These are phyloP conservation scores for Chydorus sphaericus DNA, from an alignment of 2,888 invertebrate genomes.

Conservation along the genomic window DNA sequence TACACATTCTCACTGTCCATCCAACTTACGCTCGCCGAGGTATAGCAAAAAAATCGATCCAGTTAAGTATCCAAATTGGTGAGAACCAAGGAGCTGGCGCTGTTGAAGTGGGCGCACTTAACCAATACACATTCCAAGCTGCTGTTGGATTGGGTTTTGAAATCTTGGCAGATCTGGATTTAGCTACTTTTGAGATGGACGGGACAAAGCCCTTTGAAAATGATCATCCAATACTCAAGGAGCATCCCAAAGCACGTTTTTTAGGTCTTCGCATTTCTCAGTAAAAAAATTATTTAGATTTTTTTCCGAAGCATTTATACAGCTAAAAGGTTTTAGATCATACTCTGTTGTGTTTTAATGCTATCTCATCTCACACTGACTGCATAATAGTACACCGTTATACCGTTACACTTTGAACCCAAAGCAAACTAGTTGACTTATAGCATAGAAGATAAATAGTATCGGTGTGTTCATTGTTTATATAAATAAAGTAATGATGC, in stretches of 20 bases:
- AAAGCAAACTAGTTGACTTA: too few relatives aligned
- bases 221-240: neutral
- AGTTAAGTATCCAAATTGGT: neutral
- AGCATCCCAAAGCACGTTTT: neutral
- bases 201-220: neutral
- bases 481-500: too few relatives aligned
- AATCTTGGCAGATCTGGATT: neutral
- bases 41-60: neutral
- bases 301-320: too few relatives aligned
- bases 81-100: neutral
- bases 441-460: too few relatives aligned
- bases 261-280: neutral
- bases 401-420: too few relatives aligned
- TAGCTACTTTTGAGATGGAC: neutral
- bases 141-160: neutral
- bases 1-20: neutral
- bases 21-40: neutral
- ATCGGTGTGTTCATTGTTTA: too few relatives aligned
- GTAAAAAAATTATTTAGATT: too few relatives aligned
- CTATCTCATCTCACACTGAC: too few relatives aligned
- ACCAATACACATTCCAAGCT: neutral
- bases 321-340: too few relatives aligned
- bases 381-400: too few relatives aligned
- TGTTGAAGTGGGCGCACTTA: neutral
- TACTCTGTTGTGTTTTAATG: too few relatives aligned